These are phyloP conservation scores for Cetonia aurata DNA, from an alignment of 2,888 invertebrate genomes.

Conservation along the genomic window DNA sequence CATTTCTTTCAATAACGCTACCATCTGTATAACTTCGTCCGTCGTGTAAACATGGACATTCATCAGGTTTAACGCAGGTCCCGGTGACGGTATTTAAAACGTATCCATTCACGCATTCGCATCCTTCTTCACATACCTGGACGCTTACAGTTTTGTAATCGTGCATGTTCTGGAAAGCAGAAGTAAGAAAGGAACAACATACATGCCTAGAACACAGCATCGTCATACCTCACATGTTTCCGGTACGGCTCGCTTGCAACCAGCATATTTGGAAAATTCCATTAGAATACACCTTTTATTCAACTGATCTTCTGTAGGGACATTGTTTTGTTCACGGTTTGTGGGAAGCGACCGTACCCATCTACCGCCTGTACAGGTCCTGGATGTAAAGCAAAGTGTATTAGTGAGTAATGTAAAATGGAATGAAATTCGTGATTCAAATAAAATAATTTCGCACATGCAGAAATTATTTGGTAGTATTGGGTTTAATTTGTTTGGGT, in stretches of 20 bases:
- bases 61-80: conserved; percentile 73
- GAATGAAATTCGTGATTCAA: not conserved
- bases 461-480: too few species aligned
- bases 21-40: conserved; percentile 20
- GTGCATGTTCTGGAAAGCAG: conserved; percentile 28
- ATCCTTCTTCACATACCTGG: conserved; percentile 78
- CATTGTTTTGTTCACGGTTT: conserved; percentile 64
- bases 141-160: conserved; percentile 59
- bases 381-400: conserved; percentile 51
- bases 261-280: conserved; percentile 75
- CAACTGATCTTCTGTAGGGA: conserved; percentile 67
- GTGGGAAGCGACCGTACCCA: conserved; percentile 78
- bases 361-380: conserved; percentile 73
- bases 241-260: conserved; percentile 78
- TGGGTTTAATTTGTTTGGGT: too few species aligned
- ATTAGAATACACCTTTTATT: conserved; percentile 72
- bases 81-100: conserved; percentile 74
- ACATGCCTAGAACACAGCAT: too few species aligned
- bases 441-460: too few species aligned
- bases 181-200: not conserved
- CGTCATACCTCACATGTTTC: conserved; percentile 76
- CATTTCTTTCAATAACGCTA: not conserved
- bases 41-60: conserved; percentile 71
- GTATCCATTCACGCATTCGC: conserved; percentile 77
- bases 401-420: not conserved